Evolutionary conservation across 2,888 invertebrate genomes (phyloP), one percentile per base, ranked within the genome.

Genomic region (Nomada flava): DNA sequence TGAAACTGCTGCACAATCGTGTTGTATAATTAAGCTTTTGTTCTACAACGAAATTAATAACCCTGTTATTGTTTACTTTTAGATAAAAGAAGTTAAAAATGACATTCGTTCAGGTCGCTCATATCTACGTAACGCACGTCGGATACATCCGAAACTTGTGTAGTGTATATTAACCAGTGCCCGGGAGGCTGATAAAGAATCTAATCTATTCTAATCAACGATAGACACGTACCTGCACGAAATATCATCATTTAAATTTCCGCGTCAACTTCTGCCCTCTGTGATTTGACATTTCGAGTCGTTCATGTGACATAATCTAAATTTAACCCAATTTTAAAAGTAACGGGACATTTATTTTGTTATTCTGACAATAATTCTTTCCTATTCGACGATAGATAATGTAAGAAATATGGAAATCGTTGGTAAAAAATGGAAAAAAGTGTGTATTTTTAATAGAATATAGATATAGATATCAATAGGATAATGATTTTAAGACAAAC

Each of bases 191-290:
- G 85, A 86, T 86, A 86, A 77, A 72, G 55, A 63, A 67, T 60
- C 67, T 86, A 83, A 86, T 86, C 86, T 86, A 55, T 75, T 59
- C 36, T 78, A 78, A 83, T 70, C 59, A 70, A 76, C 47, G 11
- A 42, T n/a, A 52, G 52, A 13, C 44, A 2, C 7, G 26, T 64
- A 52, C n/a, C 11, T 15, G 64, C 13, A 63, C n/a, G 44, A 85
- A 79, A 79, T 50, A 76, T n/a, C 4, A 20, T 5, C 2, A 63
- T 79, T 85, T 18, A 73, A 85, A 78, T 78, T 67, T 76, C 20
- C 71, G 53, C 65, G 50, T 74, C 15, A 18, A n/a, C 26, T 23
- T 59, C 26, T 59, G 62, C 55, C 63, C 50, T 72, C 65, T 70
- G 47, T 64, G 42, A 57, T 72, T 65, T 60, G 52, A 52, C 3